Conservation (phyloP, 1,140 invertebrate genomes). For the Achatina immaculata region DNA sequence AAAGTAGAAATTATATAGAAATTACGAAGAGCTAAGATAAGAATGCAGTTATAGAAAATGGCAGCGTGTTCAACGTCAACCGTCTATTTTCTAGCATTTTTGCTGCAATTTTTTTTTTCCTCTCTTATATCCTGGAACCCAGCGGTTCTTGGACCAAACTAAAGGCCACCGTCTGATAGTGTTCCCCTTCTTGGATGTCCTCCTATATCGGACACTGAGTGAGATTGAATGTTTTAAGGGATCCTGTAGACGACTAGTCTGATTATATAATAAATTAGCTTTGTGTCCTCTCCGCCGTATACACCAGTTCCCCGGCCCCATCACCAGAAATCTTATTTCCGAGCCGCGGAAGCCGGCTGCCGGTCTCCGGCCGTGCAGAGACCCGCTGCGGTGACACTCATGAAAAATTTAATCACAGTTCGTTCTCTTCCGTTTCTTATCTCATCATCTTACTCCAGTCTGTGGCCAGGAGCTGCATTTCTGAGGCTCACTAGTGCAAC, state of each 20-base stretch:
- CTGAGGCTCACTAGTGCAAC: not conserved
- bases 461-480: conserved; percentile 11
- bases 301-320: not conserved
- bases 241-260: not conserved
- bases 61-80: no score
- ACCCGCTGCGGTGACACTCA: conserved; percentile 11
- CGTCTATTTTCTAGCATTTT: no score
- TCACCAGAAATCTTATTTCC: conserved; percentile 23
- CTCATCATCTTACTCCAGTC: not conserved
- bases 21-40: no score
- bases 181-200: no score
- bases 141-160: no score
- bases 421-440: conserved; percentile 4
- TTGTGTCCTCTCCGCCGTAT: not conserved
- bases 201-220: not conserved
- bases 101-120: no score
- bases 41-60: no score
- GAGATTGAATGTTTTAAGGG: not conserved
- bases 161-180: no score
- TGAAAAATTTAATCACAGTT: conserved; percentile 25
- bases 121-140: no score
- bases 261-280: conserved; percentile 8
- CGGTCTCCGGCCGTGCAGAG: not conserved
- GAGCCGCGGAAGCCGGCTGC: not conserved
- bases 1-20: no score